Evolutionary conservation across 2,888 invertebrate species (phyloP).

Genomic region (Crioceris asparagi): DNA sequence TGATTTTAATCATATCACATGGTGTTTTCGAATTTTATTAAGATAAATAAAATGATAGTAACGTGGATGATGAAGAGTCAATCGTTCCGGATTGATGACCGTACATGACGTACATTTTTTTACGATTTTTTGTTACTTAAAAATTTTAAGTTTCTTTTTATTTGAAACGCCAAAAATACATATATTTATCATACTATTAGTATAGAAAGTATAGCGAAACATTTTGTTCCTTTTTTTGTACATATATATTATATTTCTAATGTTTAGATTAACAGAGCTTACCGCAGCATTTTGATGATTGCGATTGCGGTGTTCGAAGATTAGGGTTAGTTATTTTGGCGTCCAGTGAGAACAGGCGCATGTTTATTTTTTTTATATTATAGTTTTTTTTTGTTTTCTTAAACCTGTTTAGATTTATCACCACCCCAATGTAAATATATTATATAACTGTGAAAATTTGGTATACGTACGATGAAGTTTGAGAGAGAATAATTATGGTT

Average conservation of each 20-base stretch:
- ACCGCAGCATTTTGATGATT: too few relatives aligned
- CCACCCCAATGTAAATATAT: too few relatives aligned
- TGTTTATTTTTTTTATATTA: constrained; percentile 15
- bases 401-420: constrained; percentile 18
- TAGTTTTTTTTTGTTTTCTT: constrained; percentile 32
- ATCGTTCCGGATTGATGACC: too few relatives aligned
- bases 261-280: too few relatives aligned
- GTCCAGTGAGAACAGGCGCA: constrained; percentile 18
- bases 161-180: constrained; percentile 40
- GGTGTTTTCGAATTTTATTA: too few relatives aligned
- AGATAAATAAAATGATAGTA: too few relatives aligned
- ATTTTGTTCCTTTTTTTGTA: constrained; percentile 41
- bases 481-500: constrained; percentile 36
- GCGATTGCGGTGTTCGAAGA: constrained; percentile 16
- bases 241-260: constrained; percentile 27
- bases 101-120: constrained; percentile 32
- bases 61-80: too few relatives aligned
- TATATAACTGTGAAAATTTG: constrained; percentile 33
- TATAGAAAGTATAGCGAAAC: constrained; percentile 34
- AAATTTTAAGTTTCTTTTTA: constrained; percentile 35
- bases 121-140: constrained; percentile 37
- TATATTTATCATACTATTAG: constrained; percentile 38
- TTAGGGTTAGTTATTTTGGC: constrained; percentile 18
- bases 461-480: constrained; percentile 42
- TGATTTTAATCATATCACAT: too few relatives aligned